Percentiles rank a stretch among this genome's conserved stretches.
Evolutionary conservation across 2,888 invertebrate genomes (phyloP).

Genomic region (Rapana venosa): DNA sequence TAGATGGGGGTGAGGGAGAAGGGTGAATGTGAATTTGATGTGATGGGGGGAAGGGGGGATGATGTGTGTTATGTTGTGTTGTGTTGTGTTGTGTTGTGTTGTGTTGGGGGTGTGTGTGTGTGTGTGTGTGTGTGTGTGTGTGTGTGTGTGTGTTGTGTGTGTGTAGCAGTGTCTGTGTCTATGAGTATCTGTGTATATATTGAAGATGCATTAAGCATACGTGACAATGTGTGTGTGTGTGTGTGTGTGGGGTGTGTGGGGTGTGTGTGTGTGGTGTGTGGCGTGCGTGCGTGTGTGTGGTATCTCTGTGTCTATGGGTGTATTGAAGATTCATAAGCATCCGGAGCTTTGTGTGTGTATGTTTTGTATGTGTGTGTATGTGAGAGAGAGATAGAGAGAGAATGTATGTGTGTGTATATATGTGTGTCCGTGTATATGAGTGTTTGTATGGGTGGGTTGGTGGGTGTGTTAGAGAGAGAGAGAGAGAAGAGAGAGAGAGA

Average conservation of each 20-base stretch:
- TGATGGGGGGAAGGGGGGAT: neutral
- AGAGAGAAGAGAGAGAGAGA: too few relatives aligned
- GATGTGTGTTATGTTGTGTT: neutral
- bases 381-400: neutral
- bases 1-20: neutral
- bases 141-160: too few relatives aligned
- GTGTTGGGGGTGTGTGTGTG: neutral
- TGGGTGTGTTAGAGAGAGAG: neutral
- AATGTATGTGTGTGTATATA: neutral
- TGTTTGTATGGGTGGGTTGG: neutral
- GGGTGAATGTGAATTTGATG: neutral
- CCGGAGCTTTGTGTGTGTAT: too few relatives aligned
- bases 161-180: too few relatives aligned
- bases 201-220: neutral
- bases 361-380: neutral
- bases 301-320: neutral
- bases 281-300: neutral
- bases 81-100: too few relatives aligned
- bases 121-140: conserved; percentile 24
- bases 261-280: neutral
- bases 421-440: conserved; percentile 13
- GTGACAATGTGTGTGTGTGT: conserved; percentile 10
- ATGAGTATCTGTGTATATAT: neutral
- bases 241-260: neutral
- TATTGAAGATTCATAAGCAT: too few relatives aligned